Conservation (phyloP, 2,113 vertebrate species). For the Epinephelus cyanopodus region DNA sequence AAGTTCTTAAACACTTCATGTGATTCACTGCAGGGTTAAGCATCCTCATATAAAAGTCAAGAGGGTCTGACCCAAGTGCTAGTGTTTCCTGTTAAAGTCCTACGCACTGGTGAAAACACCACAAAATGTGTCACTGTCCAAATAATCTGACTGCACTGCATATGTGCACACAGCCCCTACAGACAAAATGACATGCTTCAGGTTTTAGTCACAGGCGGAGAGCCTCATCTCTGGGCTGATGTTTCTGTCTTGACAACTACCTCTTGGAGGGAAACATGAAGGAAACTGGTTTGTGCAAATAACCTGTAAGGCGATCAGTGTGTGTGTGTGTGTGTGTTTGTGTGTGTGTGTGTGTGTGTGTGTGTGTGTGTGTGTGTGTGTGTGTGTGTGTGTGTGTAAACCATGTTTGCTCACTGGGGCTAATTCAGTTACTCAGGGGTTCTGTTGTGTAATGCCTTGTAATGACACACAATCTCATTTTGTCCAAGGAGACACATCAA, state of each 20-base stretch:
- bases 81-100: not conserved
- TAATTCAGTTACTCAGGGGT: slow-evolving; percentile 79
- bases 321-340: slow-evolving; percentile 26
- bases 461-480: slow-evolving; percentile 81
- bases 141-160: not conserved
- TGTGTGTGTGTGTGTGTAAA: slow-evolving; percentile 19
- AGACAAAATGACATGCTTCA: not conserved
- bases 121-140: not conserved
- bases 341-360: slow-evolving; percentile 41
- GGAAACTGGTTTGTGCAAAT: slow-evolving; percentile 42
- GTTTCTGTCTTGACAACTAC: slow-evolving; percentile 21
- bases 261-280: slow-evolving; percentile 23
- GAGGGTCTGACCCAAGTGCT: not conserved
- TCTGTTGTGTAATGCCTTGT: slow-evolving; percentile 77
- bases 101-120: not conserved
- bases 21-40: too few species aligned
- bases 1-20: too few species aligned
- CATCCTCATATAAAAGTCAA: not conserved
- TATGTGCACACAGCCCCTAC: not conserved
- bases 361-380: slow-evolving; percentile 33
- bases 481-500: slow-evolving; percentile 80
- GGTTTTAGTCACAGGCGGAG: not conserved
- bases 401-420: slow-evolving; percentile 52
- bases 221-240: slow-evolving; percentile 1
- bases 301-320: slow-evolving; percentile 34